A percentile compares a stretch with the other conserved stretches of the same genome.
Conservation (phyloP, 2,113 vertebrate genomes). For the Siniperca chuatsi region DNA sequence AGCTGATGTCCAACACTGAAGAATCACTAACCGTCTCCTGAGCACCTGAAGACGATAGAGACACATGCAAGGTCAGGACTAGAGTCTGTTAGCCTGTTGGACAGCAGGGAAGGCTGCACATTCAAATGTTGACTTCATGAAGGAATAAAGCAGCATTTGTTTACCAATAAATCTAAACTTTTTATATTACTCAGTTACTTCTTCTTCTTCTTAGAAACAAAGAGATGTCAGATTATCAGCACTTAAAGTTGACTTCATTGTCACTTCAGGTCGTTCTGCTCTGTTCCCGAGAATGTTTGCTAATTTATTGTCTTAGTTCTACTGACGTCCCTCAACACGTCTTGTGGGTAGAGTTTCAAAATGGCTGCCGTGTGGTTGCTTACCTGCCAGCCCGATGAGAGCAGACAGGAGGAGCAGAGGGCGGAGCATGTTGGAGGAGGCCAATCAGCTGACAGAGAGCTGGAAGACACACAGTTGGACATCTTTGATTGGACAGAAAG, state of each 20-base stretch:
- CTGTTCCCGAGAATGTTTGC: neutral
- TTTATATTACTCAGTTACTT: neutral
- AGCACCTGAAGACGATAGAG: neutral
- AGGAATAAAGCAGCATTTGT: neutral
- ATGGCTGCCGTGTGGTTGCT: neutral
- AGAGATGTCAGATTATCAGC: neutral
- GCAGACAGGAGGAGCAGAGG: constrained; percentile 8
- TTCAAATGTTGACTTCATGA: neutral
- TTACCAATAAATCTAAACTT: neutral
- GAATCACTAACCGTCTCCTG: too few relatives aligned
- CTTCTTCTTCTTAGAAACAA: neutral
- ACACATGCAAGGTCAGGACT: neutral
- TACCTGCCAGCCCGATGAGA: constrained; percentile 15
- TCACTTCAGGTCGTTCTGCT: neutral
- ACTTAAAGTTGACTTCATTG: neutral
- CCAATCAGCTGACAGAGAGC: constrained; percentile 8
- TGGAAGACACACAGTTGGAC: neutral
- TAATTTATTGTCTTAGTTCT: too few relatives aligned
- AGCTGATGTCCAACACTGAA: neutral
- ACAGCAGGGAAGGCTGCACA: too few relatives aligned
- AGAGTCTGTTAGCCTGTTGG: neutral
- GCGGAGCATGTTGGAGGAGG: constrained; percentile 18
- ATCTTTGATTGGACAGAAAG: neutral
- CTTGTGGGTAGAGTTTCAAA: neutral
- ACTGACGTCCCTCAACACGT: neutral